Evolutionary conservation across 2,113 vertebrate species (phyloP).

Genomic region (Merops nubicus): DNA sequence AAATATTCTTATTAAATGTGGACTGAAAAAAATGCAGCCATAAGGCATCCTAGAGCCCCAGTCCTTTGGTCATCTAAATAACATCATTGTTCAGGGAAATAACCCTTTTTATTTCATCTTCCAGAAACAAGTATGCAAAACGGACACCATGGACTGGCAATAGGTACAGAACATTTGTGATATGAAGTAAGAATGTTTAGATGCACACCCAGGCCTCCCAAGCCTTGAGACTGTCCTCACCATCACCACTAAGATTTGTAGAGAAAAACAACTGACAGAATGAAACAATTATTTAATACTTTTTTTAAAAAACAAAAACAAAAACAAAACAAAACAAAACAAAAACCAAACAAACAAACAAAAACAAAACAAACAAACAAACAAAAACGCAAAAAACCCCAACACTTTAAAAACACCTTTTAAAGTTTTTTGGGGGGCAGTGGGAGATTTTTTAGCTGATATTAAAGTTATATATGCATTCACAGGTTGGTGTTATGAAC

Average conservation of each 20-base stretch:
- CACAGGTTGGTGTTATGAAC: not conserved
- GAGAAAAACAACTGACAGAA: not conserved
- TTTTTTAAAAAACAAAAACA: not conserved
- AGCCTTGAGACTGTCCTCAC: not conserved
- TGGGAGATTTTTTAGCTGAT: not conserved
- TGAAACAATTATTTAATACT: not conserved
- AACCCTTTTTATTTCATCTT: not conserved
- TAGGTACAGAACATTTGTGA: accelerated
- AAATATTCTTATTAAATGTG: not conserved
- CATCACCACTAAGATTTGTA: not conserved
- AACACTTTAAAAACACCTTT: too few relatives aligned
- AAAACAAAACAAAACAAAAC: too few relatives aligned
- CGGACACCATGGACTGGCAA: too few relatives aligned
- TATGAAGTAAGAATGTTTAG: not conserved
- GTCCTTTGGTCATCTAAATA: not conserved
- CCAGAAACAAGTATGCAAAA: not conserved
- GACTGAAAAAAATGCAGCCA: not conserved
- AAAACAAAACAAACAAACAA: too few relatives aligned
- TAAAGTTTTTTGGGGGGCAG: not conserved
- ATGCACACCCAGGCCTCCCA: accelerated
- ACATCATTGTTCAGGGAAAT: not conserved
- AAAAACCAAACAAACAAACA: too few relatives aligned
- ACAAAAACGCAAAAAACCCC: too few relatives aligned
- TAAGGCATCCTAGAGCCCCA: not conserved
- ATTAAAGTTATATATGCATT: not conserved